Percentiles rank a stretch among this genome's conserved stretches.
These are phyloP conservation scores for Sardinella longiceps DNA, from an alignment of 2,797 vertebrate species.

Conservation along the genomic window DNA sequence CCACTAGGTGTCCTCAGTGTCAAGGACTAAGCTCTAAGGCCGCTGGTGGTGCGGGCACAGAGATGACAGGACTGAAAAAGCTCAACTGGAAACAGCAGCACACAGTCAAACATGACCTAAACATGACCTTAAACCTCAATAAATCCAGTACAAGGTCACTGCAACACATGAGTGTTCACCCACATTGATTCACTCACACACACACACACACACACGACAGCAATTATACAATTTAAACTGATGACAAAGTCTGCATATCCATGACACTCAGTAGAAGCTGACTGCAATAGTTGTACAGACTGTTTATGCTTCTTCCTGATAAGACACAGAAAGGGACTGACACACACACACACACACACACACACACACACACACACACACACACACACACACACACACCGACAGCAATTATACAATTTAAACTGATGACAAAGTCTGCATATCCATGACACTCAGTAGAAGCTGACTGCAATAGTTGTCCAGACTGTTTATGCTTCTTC, in stretches of 20 bases:
- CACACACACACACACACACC: neutral
- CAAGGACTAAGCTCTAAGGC: neutral
- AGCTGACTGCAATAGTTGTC: neutral
- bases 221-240: neutral
- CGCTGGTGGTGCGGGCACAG: neutral
- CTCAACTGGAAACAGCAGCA: neutral
- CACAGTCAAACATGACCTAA: neutral
- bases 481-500: neutral
- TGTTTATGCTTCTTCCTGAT: neutral
- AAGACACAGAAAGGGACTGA: neutral
- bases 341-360: neutral
- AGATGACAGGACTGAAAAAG: neutral
- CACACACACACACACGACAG: neutral
- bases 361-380: neutral
- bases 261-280: neutral
- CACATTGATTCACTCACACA: neutral
- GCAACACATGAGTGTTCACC: neutral
- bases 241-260: neutral
- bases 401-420: neutral
- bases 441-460: neutral
- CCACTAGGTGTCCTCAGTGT: constrained; percentile 18
- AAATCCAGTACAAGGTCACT: neutral
- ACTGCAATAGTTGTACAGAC: neutral
- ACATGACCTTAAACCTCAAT: neutral
- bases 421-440: neutral